These are phyloP conservation scores for Valencia hispanica DNA, from an alignment of 2,797 vertebrate species.

Conservation along the genomic window DNA sequence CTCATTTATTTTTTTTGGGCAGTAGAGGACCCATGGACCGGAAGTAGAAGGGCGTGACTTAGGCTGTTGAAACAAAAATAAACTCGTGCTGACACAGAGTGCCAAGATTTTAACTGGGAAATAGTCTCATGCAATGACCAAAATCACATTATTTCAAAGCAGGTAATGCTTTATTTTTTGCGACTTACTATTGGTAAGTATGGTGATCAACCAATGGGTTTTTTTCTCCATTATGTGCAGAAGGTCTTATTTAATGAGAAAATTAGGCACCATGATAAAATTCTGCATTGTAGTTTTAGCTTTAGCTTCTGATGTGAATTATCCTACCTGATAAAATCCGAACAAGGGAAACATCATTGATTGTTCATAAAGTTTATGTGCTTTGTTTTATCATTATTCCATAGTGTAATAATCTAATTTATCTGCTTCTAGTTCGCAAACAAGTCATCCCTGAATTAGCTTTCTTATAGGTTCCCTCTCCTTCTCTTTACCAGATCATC, in stretches of 20 bases:
- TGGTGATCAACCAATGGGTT: not conserved
- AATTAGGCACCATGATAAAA: not conserved
- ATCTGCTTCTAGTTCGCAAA: not conserved
- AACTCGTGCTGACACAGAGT: too few species aligned
- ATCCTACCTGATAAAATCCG: not conserved
- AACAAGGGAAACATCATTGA: not conserved
- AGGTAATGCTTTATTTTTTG: not conserved
- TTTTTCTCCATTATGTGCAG: not conserved
- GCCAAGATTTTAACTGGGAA: too few species aligned
- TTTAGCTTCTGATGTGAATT: not conserved
- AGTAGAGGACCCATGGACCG: too few species aligned
- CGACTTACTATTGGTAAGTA: not conserved
- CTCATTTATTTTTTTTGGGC: too few species aligned
- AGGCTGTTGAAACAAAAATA: too few species aligned
- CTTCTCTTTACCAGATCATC: slow-evolving; percentile 83
- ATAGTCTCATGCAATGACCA: not conserved
- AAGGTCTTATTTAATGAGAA: not conserved
- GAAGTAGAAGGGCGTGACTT: too few species aligned
- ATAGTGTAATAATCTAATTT: too few species aligned
- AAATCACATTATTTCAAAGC: not conserved
- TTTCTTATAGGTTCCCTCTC: slow-evolving; percentile 10
- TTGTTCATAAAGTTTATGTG: not conserved
- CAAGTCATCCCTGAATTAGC: not conserved
- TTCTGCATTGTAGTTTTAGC: not conserved
- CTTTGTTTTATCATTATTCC: not conserved